Evolutionary conservation across 2,797 vertebrate genomes (phyloP), one percentile per base, ranked within the genome.

Genomic region (Scleropages formosus): DNA sequence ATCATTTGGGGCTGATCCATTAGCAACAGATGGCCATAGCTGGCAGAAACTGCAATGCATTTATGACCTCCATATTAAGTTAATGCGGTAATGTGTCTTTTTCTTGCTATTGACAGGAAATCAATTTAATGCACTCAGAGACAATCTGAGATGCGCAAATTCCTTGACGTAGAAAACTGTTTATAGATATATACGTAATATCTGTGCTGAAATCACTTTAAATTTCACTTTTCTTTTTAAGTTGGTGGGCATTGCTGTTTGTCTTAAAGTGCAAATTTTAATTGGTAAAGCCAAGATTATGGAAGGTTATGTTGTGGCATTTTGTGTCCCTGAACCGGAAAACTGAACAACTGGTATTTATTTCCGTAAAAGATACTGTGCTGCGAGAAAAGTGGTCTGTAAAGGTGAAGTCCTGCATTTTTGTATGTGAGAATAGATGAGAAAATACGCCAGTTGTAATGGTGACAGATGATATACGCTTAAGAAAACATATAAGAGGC

Each of bases 21-120:
- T 75, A 63, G 68, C 64, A 64, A 26, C 66, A 75, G 66, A 77
- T 77, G 68, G 75, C 26, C 69, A 18, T 59, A 72, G 75, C 12
- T 72, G 61, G 68, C 60, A 58, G 70, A 6, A 62, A 63, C 46
- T n/a, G 71, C 49, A 15, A 22, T 58, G 24, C 59, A 27, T 76
- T 76, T 71, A 76, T 61, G 59, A 76, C 46, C 58, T 49, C 20
- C 31, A 62, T 8, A 70, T 75, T 70, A 70, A 70, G 46, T 71
- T 76, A 51, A 76, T 44, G 22, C 31, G 51, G 67, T 70, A 62
- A 71, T 69, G 60, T 69, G 60, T 76, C 44, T 22, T 51, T n/a
- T 67, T 76, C 58, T 24, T 51, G 58, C 47, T 61, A 76, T 63
- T 70, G 66, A 72, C 20, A 15, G 13, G 53, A 72, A 56, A 72